These are phyloP conservation scores for Bagarius yarrelli DNA, from an alignment of 2,113 vertebrate genomes.

Conservation along the genomic window DNA sequence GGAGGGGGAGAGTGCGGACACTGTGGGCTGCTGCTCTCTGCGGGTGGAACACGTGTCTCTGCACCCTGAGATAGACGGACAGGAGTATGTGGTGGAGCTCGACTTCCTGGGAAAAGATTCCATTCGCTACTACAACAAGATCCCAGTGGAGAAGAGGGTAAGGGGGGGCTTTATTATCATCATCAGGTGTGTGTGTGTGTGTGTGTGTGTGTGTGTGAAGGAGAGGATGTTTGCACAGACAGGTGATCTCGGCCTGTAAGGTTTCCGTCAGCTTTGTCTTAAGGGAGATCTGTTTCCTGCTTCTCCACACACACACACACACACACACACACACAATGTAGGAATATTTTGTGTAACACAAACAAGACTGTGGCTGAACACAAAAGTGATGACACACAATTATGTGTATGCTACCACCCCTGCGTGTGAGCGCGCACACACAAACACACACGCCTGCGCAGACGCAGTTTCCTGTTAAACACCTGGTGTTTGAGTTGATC, in stretches of 20 bases:
- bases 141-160: conserved; percentile 95
- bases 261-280: conserved; percentile 55
- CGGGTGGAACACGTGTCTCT: conserved; percentile 93
- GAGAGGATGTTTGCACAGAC: conserved; percentile 61
- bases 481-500: conserved; percentile 33
- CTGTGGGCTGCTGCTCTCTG: conserved; percentile 92
- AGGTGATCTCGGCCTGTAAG: conserved; percentile 62
- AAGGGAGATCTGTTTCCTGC: conserved; percentile 63
- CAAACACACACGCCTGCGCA: conserved; percentile 1
- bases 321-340: conserved; percentile 6
- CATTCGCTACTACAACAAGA: conserved; percentile 98
- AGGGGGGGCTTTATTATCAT: conserved; percentile 50
- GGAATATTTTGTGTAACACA: neutral
- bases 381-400: conserved; percentile 3
- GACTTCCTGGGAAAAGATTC: conserved; percentile 97
- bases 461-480: conserved; percentile 4
- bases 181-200: conserved; percentile 31
- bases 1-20: conserved; percentile 95
- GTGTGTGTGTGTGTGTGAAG: conserved; percentile 3
- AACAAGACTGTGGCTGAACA: neutral
- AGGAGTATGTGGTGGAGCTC: conserved; percentile 94
- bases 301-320: conserved; percentile 35
- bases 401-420: neutral
- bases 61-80: conserved; percentile 85
- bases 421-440: neutral